Conservation (phyloP, 2,113 vertebrate species). For the Phyllopteryx taeniolatus region DNA sequence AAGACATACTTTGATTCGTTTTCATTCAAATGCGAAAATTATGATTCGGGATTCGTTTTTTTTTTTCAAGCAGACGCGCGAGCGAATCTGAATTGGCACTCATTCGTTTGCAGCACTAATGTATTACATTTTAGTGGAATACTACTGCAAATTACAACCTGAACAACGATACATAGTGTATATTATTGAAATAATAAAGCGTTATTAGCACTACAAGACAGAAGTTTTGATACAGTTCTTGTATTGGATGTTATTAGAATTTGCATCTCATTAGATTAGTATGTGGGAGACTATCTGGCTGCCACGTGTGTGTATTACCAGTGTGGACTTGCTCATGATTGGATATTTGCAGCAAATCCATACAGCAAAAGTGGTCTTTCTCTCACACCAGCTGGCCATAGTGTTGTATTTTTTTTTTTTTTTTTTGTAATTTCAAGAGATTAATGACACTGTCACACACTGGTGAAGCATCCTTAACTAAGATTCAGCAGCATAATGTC, state of each 20-base stretch:
- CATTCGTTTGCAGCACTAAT: no score
- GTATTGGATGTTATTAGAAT: neutral
- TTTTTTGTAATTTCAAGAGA: conserved; percentile 66
- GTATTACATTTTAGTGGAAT: neutral
- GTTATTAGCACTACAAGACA: neutral
- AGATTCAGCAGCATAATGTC: conserved; percentile 71
- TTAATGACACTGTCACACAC: conserved; percentile 70
- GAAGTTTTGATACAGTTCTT: neutral
- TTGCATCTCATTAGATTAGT: neutral
- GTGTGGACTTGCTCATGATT: conserved; percentile 4
- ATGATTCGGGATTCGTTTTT: no score
- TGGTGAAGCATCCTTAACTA: conserved; percentile 70
- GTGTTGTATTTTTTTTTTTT: conserved; percentile 56
- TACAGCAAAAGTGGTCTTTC: conserved; percentile 1
- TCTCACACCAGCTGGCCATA: conserved; percentile 37
- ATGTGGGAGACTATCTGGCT: neutral
- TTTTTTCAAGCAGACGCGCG: no score
- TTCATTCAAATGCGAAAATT: no score
- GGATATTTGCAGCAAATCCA: conserved; percentile 5
- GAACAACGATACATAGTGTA: neutral
- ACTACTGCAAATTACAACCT: neutral
- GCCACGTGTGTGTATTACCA: neutral
- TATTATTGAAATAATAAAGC: neutral
- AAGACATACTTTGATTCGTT: no score
- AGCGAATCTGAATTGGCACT: no score